These are phyloP conservation scores for Lytechinus variegatus DNA, from an alignment of 35 echinoderm and acorn worm genomes.

Conservation along the genomic window DNA sequence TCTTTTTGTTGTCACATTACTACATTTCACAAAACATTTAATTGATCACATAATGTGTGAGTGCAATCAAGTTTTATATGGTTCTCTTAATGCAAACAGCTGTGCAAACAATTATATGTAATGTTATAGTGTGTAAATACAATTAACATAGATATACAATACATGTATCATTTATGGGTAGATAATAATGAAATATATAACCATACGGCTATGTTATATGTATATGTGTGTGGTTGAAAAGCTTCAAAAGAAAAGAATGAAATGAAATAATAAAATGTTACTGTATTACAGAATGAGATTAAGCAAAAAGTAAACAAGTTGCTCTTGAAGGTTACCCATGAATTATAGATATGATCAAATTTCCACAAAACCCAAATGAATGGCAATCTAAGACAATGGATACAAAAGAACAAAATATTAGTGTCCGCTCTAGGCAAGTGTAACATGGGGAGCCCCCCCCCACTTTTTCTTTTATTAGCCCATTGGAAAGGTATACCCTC, in stretches of 20 bases:
- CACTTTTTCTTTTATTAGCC: too few species aligned
- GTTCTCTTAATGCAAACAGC: background rate
- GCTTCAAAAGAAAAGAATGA: background rate
- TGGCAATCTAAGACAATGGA: background rate
- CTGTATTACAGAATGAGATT: background rate
- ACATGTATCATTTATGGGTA: background rate
- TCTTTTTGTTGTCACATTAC: background rate
- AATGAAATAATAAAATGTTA: too few species aligned
- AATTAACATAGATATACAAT: background rate
- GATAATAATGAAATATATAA: background rate
- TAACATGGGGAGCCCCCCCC: too few species aligned
- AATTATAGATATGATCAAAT: too few species aligned
- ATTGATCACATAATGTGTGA: background rate
- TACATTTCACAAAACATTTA: background rate
- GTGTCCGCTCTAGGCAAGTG: too few species aligned
- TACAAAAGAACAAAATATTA: too few species aligned
- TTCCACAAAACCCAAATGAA: background rate
- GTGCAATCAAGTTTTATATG: background rate
- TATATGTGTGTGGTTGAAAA: background rate
- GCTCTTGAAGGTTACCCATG: too few species aligned
- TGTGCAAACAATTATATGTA: background rate
- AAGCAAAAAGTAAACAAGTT: too few species aligned
- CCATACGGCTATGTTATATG: background rate
- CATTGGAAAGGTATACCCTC: too few species aligned
- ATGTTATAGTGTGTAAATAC: background rate